Percentiles rank a stretch among this genome's conserved stretches.
Evolutionary conservation across 2,113 vertebrate genomes (phyloP).

Genomic region (Hirundichthys speculiger): DNA sequence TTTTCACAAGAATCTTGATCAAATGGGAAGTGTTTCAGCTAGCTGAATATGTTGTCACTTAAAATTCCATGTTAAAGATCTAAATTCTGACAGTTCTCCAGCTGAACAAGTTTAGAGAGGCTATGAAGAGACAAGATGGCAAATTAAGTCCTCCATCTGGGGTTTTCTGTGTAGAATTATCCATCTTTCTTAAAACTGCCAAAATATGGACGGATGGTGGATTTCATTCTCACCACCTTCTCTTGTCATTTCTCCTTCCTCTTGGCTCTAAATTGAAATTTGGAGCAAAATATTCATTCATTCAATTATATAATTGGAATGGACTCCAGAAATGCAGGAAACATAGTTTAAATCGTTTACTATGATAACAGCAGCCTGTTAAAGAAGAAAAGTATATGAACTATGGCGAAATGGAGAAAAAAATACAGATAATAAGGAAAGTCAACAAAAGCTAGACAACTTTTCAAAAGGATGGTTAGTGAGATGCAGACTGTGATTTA

Average conservation of each 20-base stretch:
- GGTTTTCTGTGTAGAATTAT: slow-evolving; percentile 5
- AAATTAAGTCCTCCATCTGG: slow-evolving; percentile 15
- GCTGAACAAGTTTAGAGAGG: background rate
- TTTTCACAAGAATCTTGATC: slow-evolving; percentile 17
- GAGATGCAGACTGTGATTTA: no score
- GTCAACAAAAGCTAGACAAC: no score
- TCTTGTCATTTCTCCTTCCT: background rate
- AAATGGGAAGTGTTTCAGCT: slow-evolving; percentile 16
- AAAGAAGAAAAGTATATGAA: no score
- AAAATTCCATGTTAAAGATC: slow-evolving; percentile 38
- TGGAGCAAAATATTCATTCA: background rate
- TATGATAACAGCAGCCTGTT: no score
- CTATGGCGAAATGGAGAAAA: no score
- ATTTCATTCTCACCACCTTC: background rate
- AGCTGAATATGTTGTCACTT: slow-evolving; percentile 20
- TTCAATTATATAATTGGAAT: no score
- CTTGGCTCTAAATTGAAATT: background rate
- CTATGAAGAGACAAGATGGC: slow-evolving; percentile 8
- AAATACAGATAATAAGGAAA: no score
- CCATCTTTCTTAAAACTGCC: background rate
- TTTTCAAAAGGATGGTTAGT: no score
- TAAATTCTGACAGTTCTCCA: slow-evolving; percentile 35
- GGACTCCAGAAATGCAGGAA: no score
- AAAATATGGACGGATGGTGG: background rate
- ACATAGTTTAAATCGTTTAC: no score